phyloP scores from a whole-genome alignment of 2,113 vertebrate genomes.

The Crypturellus undulatus region DNA sequence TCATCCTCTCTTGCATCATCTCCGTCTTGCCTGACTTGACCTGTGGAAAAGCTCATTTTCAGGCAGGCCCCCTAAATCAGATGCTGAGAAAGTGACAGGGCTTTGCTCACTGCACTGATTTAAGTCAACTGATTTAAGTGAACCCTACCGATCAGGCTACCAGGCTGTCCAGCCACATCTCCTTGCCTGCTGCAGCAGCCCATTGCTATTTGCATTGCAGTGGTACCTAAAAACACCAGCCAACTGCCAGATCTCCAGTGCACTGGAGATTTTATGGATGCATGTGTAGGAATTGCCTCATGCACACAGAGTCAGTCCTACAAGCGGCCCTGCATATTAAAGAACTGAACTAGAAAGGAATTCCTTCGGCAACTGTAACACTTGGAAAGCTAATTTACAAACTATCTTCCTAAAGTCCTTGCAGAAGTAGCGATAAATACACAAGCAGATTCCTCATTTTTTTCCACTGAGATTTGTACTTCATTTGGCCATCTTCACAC shows the following conservation, averaged over 20 bases:
- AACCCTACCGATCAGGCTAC: rapidly evolving
- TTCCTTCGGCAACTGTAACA: not conserved
- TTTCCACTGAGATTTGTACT: not conserved
- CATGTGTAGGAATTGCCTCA: not conserved
- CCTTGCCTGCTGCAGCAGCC: not conserved
- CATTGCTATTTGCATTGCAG: not conserved
- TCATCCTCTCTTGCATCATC: not conserved
- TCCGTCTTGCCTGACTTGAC: not conserved
- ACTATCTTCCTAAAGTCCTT: not conserved
- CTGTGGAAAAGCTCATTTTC: not conserved
- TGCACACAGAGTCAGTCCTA: too few relatives aligned
- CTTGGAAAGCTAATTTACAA: not conserved
- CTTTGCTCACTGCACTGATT: rapidly evolving
- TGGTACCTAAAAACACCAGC: not conserved
- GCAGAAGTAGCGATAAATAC: not conserved
- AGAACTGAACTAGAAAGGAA: not conserved
- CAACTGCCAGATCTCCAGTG: not conserved
- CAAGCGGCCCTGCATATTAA: not conserved
- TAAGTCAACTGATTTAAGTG: not conserved
- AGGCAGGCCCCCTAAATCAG: not conserved
- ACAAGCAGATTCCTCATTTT: not conserved
- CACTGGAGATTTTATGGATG: not conserved
- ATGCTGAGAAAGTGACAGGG: not conserved
- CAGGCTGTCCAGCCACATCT: not conserved
- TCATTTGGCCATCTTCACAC: not conserved